Conservation (phyloP, 1,140 invertebrate genomes). For the Drosophila pachea region DNA sequence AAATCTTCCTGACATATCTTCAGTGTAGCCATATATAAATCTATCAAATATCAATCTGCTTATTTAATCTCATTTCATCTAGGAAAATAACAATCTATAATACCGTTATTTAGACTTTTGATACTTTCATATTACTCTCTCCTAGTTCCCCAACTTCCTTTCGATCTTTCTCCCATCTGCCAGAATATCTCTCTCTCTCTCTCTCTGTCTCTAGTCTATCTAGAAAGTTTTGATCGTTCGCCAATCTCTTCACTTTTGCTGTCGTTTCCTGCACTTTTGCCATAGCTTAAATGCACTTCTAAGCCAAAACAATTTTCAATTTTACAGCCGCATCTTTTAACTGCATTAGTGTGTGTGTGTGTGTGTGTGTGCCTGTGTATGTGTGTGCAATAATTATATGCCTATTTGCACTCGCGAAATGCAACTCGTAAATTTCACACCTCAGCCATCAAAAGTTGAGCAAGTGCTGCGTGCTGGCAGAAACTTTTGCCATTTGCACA, state of each 20-base stretch:
- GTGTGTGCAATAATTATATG: constrained; percentile 61
- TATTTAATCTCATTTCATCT: no score
- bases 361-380: neutral
- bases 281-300: constrained; percentile 8
- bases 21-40: no score
- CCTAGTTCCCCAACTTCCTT: no score
- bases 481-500: constrained; percentile 47
- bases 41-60: no score
- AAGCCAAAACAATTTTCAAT: constrained; percentile 11
- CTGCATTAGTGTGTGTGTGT: neutral
- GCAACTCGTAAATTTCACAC: constrained; percentile 62
- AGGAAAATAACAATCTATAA: no score
- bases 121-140: no score
- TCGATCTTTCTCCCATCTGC: no score
- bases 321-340: constrained; percentile 7
- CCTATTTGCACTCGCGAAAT: constrained; percentile 50
- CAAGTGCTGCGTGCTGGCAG: constrained; percentile 33
- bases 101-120: no score
- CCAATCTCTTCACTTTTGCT: neutral
- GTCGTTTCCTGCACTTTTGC: neutral
- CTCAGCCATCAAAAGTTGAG: constrained; percentile 57
- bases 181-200: no score
- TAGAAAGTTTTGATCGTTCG: no score
- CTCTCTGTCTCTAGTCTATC: no score
- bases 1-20: no score